Base-by-base conservation (phyloP, 2,797 vertebrate genomes). In the Tokudaia muenninki region DNA sequence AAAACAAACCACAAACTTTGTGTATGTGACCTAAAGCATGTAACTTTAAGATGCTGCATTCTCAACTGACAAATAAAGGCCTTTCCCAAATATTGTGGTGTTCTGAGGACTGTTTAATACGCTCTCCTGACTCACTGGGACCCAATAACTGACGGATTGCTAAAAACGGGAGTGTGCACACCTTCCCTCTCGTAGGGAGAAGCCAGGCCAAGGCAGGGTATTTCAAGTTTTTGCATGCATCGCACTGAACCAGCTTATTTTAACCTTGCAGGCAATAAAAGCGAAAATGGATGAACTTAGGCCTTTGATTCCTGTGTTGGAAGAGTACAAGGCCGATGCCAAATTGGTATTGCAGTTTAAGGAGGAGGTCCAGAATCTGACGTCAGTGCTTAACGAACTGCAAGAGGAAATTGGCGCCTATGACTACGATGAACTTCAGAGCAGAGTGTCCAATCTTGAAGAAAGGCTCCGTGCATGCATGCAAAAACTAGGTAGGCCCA, bases 311-410 rank as follows among this genome's bases (percentile, higher is more conserved):
- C 99, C 99, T 98, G 99, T 99, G 98, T 99, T 99, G 99, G 99
- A 99, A 99, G 99, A 99, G 99, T 99, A 99, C 99, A 99, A 99
- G 98, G 99, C 99, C 98, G 99, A 99, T 99, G 99, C 99, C 98
- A 99, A 99, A 99, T 99, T 99, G 99, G 99, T 99, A 99, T 99
- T 99, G 99, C 99, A 99, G 99, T 99, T 99, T 99, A 99, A 99
- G 98, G 99, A 99, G 99, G 99, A 99, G 99, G 99, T 99, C 99
- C 99, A 99, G 99, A 99, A 99, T 99, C 99, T 99, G 99, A 99
- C 99, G 99, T 99, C 99, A 99, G 99, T 99, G 98, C 99, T 99
- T 99, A 99, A 98, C 99, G 99, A 99, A 98, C 99, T 99, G 98
- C 99, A 99, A 99, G 99, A 99, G 98, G 99, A 99, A 98, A 99